phyloP scores from a whole-genome alignment of 2,113 vertebrate species.

The Vicugna pacos region DNA sequence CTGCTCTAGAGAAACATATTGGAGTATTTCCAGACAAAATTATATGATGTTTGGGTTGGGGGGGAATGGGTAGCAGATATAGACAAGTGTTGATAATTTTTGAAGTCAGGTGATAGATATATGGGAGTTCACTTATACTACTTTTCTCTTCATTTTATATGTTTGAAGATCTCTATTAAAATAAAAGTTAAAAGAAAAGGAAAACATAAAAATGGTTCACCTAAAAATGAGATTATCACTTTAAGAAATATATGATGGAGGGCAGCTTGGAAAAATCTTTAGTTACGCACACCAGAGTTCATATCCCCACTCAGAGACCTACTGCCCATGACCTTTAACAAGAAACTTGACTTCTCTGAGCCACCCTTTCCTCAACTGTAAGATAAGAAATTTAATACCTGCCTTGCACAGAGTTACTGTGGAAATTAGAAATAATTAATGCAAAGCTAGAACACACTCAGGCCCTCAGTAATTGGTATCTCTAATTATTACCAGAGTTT shows the following conservation, averaged over 20 bases:
- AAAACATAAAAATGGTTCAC: conserved; percentile 24
- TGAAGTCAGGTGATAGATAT: background rate
- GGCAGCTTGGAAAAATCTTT: background rate
- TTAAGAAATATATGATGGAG: background rate
- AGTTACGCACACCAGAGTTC: background rate
- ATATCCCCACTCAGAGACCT: conserved; percentile 18
- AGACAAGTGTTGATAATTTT: conserved; percentile 16
- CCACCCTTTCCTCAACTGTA: conserved; percentile 23
- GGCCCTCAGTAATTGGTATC: background rate
- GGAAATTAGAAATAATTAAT: conserved; percentile 28
- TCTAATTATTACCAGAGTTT: background rate
- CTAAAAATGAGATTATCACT: conserved; percentile 32
- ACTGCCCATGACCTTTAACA: background rate
- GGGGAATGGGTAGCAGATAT: background rate
- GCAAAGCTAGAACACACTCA: conserved; percentile 22
- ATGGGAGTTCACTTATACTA: conserved; percentile 8
- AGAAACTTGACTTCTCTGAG: conserved; percentile 36
- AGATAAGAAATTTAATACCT: conserved; percentile 21
- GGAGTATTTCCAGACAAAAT: conserved; percentile 10
- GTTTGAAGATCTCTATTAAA: conserved; percentile 38
- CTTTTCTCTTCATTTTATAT: conserved; percentile 19
- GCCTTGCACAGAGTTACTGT: background rate
- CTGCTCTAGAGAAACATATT: conserved; percentile 1
- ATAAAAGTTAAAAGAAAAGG: conserved; percentile 28
- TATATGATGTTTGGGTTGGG: background rate